Evolutionary conservation across 2,113 vertebrate genomes (phyloP), one percentile per base, ranked within the genome.

Genomic region (Motacilla tschutschensis): DNA sequence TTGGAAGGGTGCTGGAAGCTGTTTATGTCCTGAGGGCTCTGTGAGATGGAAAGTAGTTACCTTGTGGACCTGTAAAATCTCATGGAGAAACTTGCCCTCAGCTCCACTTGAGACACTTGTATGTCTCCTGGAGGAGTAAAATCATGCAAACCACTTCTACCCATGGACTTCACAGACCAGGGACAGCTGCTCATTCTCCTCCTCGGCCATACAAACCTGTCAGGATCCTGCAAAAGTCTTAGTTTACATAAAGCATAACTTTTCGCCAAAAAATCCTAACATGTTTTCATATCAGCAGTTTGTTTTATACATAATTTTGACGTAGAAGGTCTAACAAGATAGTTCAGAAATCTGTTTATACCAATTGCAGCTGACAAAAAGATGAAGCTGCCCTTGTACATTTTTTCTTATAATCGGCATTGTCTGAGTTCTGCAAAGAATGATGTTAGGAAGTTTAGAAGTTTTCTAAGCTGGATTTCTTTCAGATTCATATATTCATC

Each of bases 401-500:
- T 46, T 55, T 72, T 83, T 76, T 29, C 40, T 78, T 43, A 35
- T 26, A 70, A 47, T 53, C 0, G 0, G 5, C 28, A 76, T 58
- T 73, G 14, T 75, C 43, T 63, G 36, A 46, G 22, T 82, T 74
- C 71, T 66, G 41, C 40, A 94, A 89, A 78, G 41, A 76, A 59
- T 22, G 25, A 78, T 44, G 24, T 12, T 26, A 33, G 51, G 18
- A 71, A 86, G 65, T 71, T 89, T 83, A 87, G 57, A 57, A 79
- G 5, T 29, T 57, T 78, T 29, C 36, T 38, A 48, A 88, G 54
- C 50, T 12, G 17, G 3, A 50, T 50, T 79, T 62, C 43, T 66
- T 91, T 91, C 2, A 1, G 24, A 91, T 92, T 93, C 62, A 91
- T 88, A 50, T 79, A 93, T 93, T 88, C 80, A 87, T 59, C 16